Conservation (phyloP, 2,113 vertebrate genomes). For the Scatophagus argus region DNA sequence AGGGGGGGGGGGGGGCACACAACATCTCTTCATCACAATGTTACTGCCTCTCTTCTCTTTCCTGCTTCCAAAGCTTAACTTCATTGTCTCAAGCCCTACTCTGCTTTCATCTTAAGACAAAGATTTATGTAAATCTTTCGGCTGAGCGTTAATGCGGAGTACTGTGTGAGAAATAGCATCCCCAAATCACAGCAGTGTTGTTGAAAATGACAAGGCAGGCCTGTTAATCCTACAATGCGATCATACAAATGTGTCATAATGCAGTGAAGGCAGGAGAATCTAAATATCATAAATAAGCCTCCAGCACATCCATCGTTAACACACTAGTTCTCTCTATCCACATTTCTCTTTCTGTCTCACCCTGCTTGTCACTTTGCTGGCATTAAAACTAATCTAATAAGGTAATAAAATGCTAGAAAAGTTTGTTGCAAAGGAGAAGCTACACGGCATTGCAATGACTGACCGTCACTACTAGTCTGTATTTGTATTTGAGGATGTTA, state of each 20-base stretch:
- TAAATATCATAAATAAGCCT: conserved; percentile 85
- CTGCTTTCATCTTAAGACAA: conserved; percentile 89
- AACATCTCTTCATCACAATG: conserved; percentile 53
- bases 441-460: too few relatives aligned
- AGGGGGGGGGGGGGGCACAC: too few relatives aligned
- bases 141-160: conserved; percentile 85
- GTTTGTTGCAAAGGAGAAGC: conserved; percentile 26
- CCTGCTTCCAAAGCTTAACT: conserved; percentile 86
- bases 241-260: conserved; percentile 88
- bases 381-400: conserved; percentile 29
- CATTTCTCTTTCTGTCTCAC: conserved; percentile 23
- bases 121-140: conserved; percentile 90
- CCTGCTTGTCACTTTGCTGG: conserved; percentile 69
- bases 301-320: conserved; percentile 69
- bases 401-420: conserved; percentile 32
- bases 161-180: conserved; percentile 86
- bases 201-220: conserved; percentile 88
- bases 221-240: conserved; percentile 88
- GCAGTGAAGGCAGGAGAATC: conserved; percentile 85
- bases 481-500: too few relatives aligned
- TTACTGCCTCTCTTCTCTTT: conserved; percentile 66
- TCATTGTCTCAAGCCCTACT: conserved; percentile 85
- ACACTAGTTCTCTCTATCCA: conserved; percentile 47
- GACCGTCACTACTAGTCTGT: too few relatives aligned
- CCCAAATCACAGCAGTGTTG: conserved; percentile 88